Percentiles rank a stretch among this genome's conserved stretches.
Evolutionary conservation across 2,888 invertebrate species (phyloP).

Genomic region (Coecobrya sp.): DNA sequence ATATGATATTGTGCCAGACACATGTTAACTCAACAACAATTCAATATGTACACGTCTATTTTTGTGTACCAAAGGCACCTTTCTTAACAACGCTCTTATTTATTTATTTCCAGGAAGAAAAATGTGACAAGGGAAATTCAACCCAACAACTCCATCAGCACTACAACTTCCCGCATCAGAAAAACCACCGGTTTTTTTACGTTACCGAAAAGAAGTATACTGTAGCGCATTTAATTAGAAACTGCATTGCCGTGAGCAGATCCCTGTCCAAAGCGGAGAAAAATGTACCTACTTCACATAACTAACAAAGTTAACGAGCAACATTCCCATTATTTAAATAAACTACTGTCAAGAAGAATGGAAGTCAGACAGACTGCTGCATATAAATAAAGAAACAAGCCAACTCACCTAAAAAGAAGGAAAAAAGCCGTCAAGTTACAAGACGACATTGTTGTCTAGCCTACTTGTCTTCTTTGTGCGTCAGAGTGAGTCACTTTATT

Average conservation of each 20-base stretch:
- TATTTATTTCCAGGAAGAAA: constrained; percentile 16
- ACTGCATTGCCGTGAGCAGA: constrained; percentile 55
- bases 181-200: not conserved
- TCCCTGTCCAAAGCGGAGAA: constrained; percentile 5
- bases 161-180: not conserved
- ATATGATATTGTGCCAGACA: too few relatives aligned
- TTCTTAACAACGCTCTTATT: not conserved
- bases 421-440: constrained; percentile 16
- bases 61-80: too few relatives aligned
- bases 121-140: not conserved
- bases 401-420: not conserved
- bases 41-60: too few relatives aligned
- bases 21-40: too few relatives aligned
- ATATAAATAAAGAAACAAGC: constrained; percentile 7
- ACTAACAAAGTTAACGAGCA: constrained; percentile 29
- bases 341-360: not conserved
- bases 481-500: constrained; percentile 1
- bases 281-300: not conserved
- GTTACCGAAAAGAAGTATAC: not conserved
- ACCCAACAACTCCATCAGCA: not conserved
- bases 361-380: not conserved
- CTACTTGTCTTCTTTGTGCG: not conserved
- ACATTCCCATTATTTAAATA: not conserved
- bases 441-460: not conserved
- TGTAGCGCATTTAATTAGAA: constrained; percentile 57